phyloP scores from a whole-genome alignment of 1,140 invertebrate genomes.

The Pomacea maculata region DNA sequence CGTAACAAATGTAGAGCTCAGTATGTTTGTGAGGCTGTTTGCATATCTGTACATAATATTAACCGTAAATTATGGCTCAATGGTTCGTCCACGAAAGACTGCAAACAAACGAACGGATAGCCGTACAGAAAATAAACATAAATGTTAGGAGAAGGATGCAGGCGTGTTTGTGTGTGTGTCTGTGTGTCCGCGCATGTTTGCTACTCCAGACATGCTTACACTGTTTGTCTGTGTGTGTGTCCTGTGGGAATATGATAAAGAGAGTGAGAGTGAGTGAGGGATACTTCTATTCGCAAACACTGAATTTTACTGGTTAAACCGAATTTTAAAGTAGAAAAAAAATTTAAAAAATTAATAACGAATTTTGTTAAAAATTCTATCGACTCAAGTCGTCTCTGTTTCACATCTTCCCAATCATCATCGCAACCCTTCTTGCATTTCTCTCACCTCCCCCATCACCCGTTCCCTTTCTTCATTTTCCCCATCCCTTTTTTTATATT shows the following conservation, averaged over 20 bases:
- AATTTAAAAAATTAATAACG: background rate
- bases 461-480: background rate
- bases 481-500: background rate
- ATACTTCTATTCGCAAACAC: no score
- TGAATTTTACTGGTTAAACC: no score
- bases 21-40: background rate
- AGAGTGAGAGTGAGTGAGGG: background rate
- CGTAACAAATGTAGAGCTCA: background rate
- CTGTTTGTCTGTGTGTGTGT: background rate
- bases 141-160: background rate
- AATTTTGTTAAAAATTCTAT: background rate
- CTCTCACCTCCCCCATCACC: background rate
- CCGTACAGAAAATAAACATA: no score
- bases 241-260: background rate
- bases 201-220: background rate
- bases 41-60: background rate
- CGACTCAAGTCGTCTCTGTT: background rate
- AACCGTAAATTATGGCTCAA: no score
- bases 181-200: background rate
- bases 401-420: background rate
- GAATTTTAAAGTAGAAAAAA: background rate
- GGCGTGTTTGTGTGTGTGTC: slow-evolving; percentile 4
- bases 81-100: no score
- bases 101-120: no score
- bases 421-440: background rate